These are phyloP conservation scores for Lymantria dispar DNA, from an alignment of 2,888 invertebrate genomes.

Conservation along the genomic window DNA sequence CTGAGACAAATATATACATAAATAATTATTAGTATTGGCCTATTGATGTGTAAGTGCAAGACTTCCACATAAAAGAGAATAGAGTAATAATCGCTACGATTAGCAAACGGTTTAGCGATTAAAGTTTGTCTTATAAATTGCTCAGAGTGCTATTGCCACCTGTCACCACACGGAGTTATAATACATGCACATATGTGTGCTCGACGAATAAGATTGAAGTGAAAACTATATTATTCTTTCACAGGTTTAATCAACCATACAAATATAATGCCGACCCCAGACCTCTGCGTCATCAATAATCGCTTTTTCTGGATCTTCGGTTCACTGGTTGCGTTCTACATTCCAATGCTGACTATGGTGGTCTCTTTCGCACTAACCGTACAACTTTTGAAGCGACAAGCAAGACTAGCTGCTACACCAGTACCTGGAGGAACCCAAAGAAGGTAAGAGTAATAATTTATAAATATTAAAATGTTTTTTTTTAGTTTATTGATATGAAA, in stretches of 20 bases:
- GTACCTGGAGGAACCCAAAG: conserved; percentile 71
- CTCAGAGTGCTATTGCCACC: no score
- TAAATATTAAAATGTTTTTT: not conserved
- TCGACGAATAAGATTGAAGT: no score
- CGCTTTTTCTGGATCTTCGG: conserved; percentile 94
- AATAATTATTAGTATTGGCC: no score
- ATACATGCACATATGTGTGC: no score
- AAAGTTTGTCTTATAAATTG: no score
- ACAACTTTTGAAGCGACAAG: conserved; percentile 90
- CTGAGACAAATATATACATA: no score
- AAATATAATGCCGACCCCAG: conserved; percentile 91
- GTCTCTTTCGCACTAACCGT: conserved; percentile 95
- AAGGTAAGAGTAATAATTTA: conserved; percentile 42
- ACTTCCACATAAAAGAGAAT: no score
- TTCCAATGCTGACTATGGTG: conserved; percentile 97
- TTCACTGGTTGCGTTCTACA: conserved; percentile 96
- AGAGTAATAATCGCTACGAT: no score
- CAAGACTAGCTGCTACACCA: conserved; percentile 85
- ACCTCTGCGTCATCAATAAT: conserved; percentile 91
- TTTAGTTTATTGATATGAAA: no score
- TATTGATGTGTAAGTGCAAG: no score
- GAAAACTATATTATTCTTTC: conserved; percentile 4
- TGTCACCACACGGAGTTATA: no score
- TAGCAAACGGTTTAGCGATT: no score
- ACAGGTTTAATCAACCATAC: conserved; percentile 88